Conservation (phyloP, 2,113 vertebrate species). For the Gymnorhina tibicen region DNA sequence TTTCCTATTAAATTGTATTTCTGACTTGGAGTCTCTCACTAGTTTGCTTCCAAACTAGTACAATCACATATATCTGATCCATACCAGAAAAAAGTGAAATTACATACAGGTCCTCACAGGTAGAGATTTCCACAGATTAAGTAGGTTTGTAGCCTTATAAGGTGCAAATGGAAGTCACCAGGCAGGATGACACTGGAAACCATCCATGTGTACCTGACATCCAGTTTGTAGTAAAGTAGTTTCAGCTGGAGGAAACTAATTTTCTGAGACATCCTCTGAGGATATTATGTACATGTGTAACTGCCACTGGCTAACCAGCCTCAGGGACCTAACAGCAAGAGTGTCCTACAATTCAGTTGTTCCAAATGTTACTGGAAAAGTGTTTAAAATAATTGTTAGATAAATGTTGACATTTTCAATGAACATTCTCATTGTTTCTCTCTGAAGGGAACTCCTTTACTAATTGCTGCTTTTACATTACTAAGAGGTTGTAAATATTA, state of each 20-base stretch:
- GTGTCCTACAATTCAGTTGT: background rate
- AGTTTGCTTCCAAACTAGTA: too few relatives aligned
- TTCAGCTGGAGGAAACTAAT: background rate
- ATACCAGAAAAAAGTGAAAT: background rate
- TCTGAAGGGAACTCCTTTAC: background rate
- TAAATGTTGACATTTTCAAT: background rate
- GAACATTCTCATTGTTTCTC: background rate
- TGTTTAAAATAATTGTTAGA: background rate
- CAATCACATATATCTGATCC: background rate
- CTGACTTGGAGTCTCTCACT: too few relatives aligned
- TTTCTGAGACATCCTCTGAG: background rate
- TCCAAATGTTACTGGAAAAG: background rate
- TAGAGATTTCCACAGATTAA: background rate
- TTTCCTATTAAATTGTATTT: too few relatives aligned
- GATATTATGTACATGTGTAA: background rate
- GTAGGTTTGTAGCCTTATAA: background rate
- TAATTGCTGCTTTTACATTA: background rate
- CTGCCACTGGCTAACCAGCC: background rate
- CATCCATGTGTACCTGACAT: background rate
- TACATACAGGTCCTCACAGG: background rate
- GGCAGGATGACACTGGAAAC: background rate
- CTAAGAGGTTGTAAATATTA: background rate
- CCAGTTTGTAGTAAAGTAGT: background rate
- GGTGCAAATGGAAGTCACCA: background rate
- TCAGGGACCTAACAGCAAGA: background rate